These are phyloP conservation scores for Quiscalus mexicanus DNA, from an alignment of 2,113 vertebrate genomes.

Conservation along the genomic window DNA sequence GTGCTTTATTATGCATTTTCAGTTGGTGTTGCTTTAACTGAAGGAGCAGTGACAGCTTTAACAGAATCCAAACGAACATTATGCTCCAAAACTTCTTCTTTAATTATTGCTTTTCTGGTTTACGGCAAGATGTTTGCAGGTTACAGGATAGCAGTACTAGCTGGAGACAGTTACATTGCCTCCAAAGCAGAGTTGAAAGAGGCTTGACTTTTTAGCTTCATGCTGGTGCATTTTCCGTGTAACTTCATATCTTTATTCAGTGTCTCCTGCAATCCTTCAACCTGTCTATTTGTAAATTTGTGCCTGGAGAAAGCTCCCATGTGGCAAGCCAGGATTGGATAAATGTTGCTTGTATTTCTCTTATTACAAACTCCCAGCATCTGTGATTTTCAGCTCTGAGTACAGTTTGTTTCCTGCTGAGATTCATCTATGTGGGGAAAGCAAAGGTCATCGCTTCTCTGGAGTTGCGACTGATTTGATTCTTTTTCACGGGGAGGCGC, in stretches of 20 bases:
- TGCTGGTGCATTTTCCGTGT: background rate
- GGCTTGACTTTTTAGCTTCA: background rate
- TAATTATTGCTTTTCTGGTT: slow-evolving; percentile 33
- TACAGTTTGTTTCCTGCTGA: slow-evolving; percentile 63
- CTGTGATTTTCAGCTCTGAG: slow-evolving; percentile 61
- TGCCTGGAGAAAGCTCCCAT: slow-evolving; percentile 23
- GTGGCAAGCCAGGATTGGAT: slow-evolving; percentile 61
- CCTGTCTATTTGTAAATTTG: slow-evolving; percentile 59
- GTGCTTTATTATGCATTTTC: slow-evolving; percentile 49
- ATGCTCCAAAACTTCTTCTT: slow-evolving; percentile 52
- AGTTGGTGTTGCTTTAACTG: slow-evolving; percentile 41
- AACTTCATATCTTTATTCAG: slow-evolving; percentile 42
- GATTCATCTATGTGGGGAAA: slow-evolving; percentile 35
- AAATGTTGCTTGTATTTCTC: slow-evolving; percentile 62
- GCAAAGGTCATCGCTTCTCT: slow-evolving; percentile 37
- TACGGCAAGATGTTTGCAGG: background rate
- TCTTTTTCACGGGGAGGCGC: slow-evolving; percentile 36
- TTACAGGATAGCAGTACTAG: background rate
- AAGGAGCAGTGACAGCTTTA: slow-evolving; percentile 31
- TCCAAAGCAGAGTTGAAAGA: background rate
- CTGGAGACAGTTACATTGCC: background rate
- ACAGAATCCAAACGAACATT: background rate
- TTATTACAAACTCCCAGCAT: slow-evolving; percentile 58
- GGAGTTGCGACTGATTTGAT: slow-evolving; percentile 12
- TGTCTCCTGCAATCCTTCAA: slow-evolving; percentile 59